Evolutionary conservation across 92 coral and sea anemone genomes (phyloP), one percentile per base, ranked within the genome.

Genomic region (Hydrozoanthus gracilis): DNA sequence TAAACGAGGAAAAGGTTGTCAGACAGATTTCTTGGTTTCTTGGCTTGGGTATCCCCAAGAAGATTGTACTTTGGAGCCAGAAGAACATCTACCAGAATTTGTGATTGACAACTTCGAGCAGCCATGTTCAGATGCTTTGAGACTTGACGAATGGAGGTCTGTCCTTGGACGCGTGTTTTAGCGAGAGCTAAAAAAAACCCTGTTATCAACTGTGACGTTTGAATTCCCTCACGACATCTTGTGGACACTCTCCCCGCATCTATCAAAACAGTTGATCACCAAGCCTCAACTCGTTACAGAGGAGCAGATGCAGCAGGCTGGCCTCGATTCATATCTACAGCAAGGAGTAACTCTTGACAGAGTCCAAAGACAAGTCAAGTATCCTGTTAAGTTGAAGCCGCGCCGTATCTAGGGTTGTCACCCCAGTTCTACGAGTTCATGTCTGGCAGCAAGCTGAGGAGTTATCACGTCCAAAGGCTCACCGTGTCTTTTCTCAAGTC

Each of bases 51-150:
- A 66, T 66, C 71, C 71, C 7, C 44, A 18, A 66, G 78, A 46
- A 73, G 55, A 73, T 46, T 48, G 55, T 50, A 73, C 58, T 20
- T 73, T n/a, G 78, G 78, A 73, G 45, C 78, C 78, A 73, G 55
- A 48, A 73, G 45, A 4, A 47, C 78, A 73, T 50, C 18, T 73
- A 8, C 56, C 78, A 73, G 78, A 73, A 73, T 16, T 20, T 50
- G 55, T 73, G 56, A 50, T 73, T 6, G 15, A 48, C 78, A 46
- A 13, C 55, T 73, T 73, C 78, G 78, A 73, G 18, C 78, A 73
- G 52, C 78, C 56, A 15, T 56, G 8, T 20, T 20, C 55, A 14
- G 58, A 73, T 4, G 78, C 55, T 46, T 46, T 11, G 27, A 73
- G 56, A 73, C 78, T 73, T 48, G 56, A 48, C 3, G 44, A 73